These are phyloP conservation scores for Akabosia matsudoensis DNA, from an alignment of 1,140 invertebrate species.

Conservation along the genomic window DNA sequence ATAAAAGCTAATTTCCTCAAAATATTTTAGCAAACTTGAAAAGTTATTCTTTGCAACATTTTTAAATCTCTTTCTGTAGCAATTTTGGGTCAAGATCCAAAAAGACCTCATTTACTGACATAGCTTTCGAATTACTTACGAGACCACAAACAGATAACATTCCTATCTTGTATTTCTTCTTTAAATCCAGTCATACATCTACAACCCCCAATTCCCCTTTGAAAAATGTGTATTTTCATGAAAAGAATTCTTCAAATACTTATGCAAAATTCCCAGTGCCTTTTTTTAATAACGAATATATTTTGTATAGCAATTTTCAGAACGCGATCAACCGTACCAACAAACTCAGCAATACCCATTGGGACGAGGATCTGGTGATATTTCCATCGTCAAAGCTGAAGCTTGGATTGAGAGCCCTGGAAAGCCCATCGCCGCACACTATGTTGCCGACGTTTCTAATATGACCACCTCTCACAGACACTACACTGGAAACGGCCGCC, in stretches of 20 bases:
- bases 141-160: too few species aligned
- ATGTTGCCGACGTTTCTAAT: conserved; percentile 41
- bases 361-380: conserved; percentile 28
- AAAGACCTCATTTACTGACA: too few species aligned
- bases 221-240: too few species aligned
- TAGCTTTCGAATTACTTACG: too few species aligned
- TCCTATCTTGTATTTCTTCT: too few species aligned
- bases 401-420: conserved; percentile 42
- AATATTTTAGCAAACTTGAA: too few species aligned
- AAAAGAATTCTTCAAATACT: not conserved
- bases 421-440: conserved; percentile 37
- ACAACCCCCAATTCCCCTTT: too few species aligned
- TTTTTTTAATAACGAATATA: not conserved
- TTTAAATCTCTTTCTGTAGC: not conserved
- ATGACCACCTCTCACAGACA: conserved; percentile 40
- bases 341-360: not conserved
- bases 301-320: conserved; percentile 3
- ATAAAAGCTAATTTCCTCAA: too few species aligned
- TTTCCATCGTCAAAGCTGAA: conserved; percentile 45
- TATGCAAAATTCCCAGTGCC: not conserved
- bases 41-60: not conserved
- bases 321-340: not conserved
- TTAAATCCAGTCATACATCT: too few species aligned
- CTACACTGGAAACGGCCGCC: conserved; percentile 54
- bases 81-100: too few species aligned